A percentile compares a stretch with the other conserved stretches of the same genome.
Conservation (phyloP, 2,888 invertebrate species). For the Brachylomia viminalis region DNA sequence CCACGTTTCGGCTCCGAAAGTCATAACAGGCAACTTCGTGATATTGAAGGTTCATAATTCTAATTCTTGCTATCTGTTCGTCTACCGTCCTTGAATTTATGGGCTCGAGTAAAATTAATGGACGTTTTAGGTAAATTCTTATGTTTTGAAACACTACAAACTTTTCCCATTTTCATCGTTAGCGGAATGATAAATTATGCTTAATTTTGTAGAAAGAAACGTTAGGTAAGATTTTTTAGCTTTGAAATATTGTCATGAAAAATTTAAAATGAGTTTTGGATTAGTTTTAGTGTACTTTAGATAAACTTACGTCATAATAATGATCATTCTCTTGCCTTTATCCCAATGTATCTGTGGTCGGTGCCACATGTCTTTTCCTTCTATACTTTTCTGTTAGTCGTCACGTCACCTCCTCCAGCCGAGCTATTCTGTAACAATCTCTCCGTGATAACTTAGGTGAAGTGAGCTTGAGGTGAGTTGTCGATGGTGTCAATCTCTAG, state of each 20-base stretch:
- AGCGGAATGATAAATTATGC: constrained; percentile 41
- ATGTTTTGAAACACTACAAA: constrained; percentile 43
- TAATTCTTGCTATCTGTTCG: constrained; percentile 44
- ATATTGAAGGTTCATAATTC: constrained; percentile 33
- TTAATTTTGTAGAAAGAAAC: constrained; percentile 27
- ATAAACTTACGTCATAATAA: neutral
- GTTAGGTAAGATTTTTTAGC: neutral
- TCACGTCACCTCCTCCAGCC: neutral
- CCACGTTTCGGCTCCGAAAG: too few relatives aligned
- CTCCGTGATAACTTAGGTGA: too few relatives aligned
- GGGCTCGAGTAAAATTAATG: constrained; percentile 45
- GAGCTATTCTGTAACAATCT: too few relatives aligned
- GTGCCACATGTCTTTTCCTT: neutral
- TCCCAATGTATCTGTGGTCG: neutral
- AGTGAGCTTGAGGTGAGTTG: too few relatives aligned
- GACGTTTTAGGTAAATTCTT: constrained; percentile 45
- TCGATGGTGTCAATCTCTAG: too few relatives aligned
- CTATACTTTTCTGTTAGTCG: neutral
- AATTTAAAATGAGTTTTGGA: neutral
- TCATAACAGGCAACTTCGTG: too few relatives aligned
- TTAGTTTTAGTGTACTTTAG: neutral
- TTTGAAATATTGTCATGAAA: neutral
- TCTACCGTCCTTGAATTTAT: constrained; percentile 46
- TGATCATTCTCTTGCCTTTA: neutral
- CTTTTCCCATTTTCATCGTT: constrained; percentile 40